Percentiles rank a stretch among this genome's conserved stretches.
These are phyloP conservation scores for Egretta garzetta DNA, from an alignment of 2,113 vertebrate genomes.

Conservation along the genomic window DNA sequence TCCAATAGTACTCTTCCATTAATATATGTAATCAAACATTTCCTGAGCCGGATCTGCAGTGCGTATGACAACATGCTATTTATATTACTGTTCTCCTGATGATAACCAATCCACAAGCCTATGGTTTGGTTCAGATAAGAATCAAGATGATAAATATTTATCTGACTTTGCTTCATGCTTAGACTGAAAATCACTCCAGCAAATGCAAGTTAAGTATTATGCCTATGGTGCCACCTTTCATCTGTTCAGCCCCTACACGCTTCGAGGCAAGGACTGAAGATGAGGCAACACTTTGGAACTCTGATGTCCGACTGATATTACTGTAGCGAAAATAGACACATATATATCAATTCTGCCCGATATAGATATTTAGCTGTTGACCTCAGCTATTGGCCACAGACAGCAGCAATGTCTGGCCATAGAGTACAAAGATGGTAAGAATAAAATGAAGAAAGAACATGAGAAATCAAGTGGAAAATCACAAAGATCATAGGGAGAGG, in stretches of 20 bases:
- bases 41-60: neutral
- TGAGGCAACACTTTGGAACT: neutral
- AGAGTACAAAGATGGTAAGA: neutral
- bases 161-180: neutral
- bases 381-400: neutral
- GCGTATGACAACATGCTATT: neutral
- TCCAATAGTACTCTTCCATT: neutral
- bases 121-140: neutral
- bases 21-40: neutral
- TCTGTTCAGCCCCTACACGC: neutral
- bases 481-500: neutral
- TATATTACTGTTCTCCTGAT: neutral
- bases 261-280: neutral
- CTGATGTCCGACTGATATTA: neutral
- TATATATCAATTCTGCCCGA: neutral
- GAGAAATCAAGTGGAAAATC: constrained; percentile 5
- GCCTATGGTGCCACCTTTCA: neutral
- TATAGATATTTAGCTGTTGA: neutral
- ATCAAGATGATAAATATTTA: neutral
- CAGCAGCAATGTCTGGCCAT: neutral
- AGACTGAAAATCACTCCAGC: neutral
- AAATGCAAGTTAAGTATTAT: neutral
- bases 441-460: neutral
- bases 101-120: neutral
- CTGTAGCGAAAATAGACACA: neutral